These are phyloP conservation scores for Triplophysa bombifrons DNA, from an alignment of 2,797 vertebrate species.

Conservation along the genomic window DNA sequence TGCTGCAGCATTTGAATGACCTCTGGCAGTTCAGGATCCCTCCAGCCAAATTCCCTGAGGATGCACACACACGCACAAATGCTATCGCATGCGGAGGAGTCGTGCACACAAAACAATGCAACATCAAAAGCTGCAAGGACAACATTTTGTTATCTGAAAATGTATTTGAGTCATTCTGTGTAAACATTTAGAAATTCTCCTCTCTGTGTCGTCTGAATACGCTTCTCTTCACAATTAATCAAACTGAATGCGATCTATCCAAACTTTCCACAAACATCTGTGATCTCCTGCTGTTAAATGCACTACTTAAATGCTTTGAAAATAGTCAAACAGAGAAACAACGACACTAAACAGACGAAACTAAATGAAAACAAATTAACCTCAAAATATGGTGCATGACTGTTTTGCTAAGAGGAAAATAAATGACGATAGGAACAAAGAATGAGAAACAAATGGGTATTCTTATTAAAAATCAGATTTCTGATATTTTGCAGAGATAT, in stretches of 20 bases:
- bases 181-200: conserved; percentile 25
- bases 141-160: background rate
- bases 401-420: conserved; percentile 27
- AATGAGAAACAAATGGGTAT: conserved; percentile 22
- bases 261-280: conserved; percentile 10
- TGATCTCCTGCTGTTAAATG: conserved; percentile 7
- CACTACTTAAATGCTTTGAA: conserved; percentile 11
- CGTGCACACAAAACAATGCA: conserved; percentile 25
- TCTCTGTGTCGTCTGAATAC: conserved; percentile 22
- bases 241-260: conserved; percentile 1
- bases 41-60: conserved; percentile 97
- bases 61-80: conserved; percentile 50
- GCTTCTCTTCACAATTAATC: conserved; percentile 13
- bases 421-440: conserved; percentile 29
- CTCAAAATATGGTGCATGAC: conserved; percentile 40
- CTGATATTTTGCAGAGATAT: background rate
- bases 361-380: conserved; percentile 40
- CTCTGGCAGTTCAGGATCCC: conserved; percentile 98
- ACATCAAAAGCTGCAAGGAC: background rate
- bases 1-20: conserved; percentile 99
- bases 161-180: background rate
- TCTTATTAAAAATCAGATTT: background rate
- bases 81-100: conserved; percentile 37
- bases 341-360: conserved; percentile 42
- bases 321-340: conserved; percentile 17